Percentiles rank a stretch among this genome's conserved stretches.
Conservation (phyloP, 2,113 vertebrate species). For the Scalopus aquaticus region DNA sequence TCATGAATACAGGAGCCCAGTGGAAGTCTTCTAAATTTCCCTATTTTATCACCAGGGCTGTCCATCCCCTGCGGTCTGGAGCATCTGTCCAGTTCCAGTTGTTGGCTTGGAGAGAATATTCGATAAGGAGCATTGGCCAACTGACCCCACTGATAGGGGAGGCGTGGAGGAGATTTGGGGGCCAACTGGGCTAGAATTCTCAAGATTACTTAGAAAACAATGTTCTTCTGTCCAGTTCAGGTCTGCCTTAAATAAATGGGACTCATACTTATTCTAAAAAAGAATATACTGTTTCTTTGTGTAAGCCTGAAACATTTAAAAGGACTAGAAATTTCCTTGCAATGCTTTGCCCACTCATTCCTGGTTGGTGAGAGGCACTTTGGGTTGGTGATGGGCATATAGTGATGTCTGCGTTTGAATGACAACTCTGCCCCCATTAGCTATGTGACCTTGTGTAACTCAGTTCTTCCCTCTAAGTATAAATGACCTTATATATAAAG, state of each 20-base stretch:
- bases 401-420: background rate
- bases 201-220: background rate
- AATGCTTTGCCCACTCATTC: background rate
- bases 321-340: background rate
- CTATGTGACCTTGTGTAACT: background rate
- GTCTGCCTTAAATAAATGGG: constrained; percentile 1
- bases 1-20: constrained; percentile 17
- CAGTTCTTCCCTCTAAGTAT: background rate
- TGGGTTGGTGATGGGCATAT: background rate
- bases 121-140: background rate
- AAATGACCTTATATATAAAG: background rate
- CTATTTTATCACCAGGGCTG: background rate
- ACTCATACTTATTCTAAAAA: background rate
- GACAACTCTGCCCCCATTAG: background rate
- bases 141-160: background rate
- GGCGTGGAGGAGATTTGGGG: background rate
- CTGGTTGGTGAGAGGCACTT: background rate
- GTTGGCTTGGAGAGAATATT: background rate
- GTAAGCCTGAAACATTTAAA: background rate
- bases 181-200: background rate
- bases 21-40: background rate
- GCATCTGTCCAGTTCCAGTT: constrained; percentile 25
- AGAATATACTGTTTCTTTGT: background rate
- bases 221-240: background rate
- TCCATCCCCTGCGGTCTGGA: background rate